Base-by-base conservation (phyloP, 2,888 invertebrate genomes). In the Drosophila histrio region DNA sequence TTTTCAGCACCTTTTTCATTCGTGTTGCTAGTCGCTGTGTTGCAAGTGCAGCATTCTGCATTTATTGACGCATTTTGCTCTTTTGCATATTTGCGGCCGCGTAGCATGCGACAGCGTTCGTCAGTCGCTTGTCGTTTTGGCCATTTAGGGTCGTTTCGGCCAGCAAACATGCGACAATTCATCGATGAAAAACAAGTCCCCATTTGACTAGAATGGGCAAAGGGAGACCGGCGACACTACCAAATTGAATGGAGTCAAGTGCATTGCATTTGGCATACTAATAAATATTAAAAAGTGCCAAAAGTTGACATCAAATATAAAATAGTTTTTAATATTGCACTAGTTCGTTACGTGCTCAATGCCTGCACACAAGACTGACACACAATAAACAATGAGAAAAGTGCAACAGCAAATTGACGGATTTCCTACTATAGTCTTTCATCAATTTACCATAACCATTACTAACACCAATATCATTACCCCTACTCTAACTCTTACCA, bases 11-110 rank as follows among this genome's bases (percentile, higher is more conserved):
- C 71, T 76, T 72, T 71, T 65, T 66, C 72, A 71, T 66, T 73
- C 53, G 59, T 53, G 68, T 32, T 54, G 24, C 43, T 26, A 36
- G 22, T 19, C 5, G 11, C 8, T 15, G 21, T 56, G 72, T 56
- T 53, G 72, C 72, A 73, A 76, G 66, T 73, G 72, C 70, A 54
- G 71, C 76, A 76, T 72, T 76, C 66, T 66, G 77, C 87, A 81
- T 80, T 86, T 86, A 86, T 80, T 83, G 80, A 87, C 84, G 80
- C 87, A 81, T 81, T 81, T 80, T 61, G 71, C 77, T 83, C 73
- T 77, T 83, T 85, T 86, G 76, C 86, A 82, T 79, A 85, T 79
- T 79, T 74, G 64, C 59, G 66, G 66, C 76, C 72, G 60, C 65
- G 72, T 73, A 52, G 77, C 72, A 76, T 73, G 73, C 73, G 66